phyloP scores from a whole-genome alignment of 1,140 invertebrate genomes.

The Caligus rogercresseyi region DNA sequence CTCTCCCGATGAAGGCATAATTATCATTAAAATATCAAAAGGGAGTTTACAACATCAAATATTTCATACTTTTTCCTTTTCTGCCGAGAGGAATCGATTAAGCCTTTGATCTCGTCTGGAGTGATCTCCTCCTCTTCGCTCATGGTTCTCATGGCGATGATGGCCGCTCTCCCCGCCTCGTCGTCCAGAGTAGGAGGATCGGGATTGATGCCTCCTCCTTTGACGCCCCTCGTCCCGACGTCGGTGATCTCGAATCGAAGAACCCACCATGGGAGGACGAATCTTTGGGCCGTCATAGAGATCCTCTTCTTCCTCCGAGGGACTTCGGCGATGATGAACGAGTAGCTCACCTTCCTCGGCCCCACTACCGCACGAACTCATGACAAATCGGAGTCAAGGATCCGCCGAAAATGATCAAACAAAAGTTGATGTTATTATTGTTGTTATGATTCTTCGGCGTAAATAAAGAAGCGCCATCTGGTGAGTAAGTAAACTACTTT shows the following conservation, averaged over 20 bases:
- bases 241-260: not conserved
- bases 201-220: not conserved
- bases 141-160: not conserved
- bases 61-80: not conserved
- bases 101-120: not conserved
- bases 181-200: not conserved
- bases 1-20: no score
- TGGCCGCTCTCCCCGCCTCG: not conserved
- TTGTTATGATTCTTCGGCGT: no score
- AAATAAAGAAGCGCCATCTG: no score
- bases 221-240: not conserved
- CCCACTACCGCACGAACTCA: not conserved
- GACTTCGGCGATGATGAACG: not conserved
- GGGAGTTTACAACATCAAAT: no score
- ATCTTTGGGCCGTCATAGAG: conserved; percentile 12
- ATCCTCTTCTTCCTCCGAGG: not conserved
- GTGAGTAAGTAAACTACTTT: not conserved
- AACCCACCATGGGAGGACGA: not conserved
- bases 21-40: no score
- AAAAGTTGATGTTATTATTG: no score
- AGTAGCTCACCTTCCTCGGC: not conserved
- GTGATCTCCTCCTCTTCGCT: not conserved
- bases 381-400: not conserved
- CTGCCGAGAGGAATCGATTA: not conserved
- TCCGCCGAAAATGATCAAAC: no score